phyloP scores from a whole-genome alignment of 2,888 invertebrate species.

The Nomada flava region DNA sequence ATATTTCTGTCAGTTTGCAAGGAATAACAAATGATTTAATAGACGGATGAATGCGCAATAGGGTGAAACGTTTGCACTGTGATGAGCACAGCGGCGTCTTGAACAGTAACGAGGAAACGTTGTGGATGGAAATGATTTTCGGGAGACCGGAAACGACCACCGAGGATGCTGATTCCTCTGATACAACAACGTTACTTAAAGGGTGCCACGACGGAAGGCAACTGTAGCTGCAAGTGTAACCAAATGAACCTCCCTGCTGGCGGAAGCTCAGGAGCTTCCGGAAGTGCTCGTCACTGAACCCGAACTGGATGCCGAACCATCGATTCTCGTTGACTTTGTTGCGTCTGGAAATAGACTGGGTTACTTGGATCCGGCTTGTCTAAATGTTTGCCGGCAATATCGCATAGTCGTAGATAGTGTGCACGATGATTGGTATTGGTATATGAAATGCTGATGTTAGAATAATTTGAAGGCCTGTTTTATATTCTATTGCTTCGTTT shows the following conservation, averaged over 20 bases:
- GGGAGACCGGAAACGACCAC: constrained; percentile 69
- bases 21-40: not conserved
- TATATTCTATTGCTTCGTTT: too few relatives aligned
- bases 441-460: not conserved
- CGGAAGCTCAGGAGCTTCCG: constrained; percentile 26
- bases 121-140: constrained; percentile 65
- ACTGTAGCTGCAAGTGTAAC: constrained; percentile 34
- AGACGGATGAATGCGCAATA: not conserved
- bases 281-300: constrained; percentile 13
- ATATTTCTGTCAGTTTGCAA: not conserved
- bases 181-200: constrained; percentile 47
- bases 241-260: constrained; percentile 47
- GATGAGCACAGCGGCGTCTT: not conserved
- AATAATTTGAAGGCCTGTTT: too few relatives aligned
- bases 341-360: constrained; percentile 25
- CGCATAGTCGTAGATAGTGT: too few relatives aligned
- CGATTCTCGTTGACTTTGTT: not conserved
- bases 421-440: not conserved
- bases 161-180: constrained; percentile 62
- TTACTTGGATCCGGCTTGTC: not conserved
- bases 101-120: constrained; percentile 16
- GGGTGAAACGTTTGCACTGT: not conserved
- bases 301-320: constrained; percentile 12
- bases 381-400: constrained; percentile 4
- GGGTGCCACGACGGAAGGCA: constrained; percentile 18